phyloP scores from a whole-genome alignment of 2,113 vertebrate species.

The Vidua macroura region DNA sequence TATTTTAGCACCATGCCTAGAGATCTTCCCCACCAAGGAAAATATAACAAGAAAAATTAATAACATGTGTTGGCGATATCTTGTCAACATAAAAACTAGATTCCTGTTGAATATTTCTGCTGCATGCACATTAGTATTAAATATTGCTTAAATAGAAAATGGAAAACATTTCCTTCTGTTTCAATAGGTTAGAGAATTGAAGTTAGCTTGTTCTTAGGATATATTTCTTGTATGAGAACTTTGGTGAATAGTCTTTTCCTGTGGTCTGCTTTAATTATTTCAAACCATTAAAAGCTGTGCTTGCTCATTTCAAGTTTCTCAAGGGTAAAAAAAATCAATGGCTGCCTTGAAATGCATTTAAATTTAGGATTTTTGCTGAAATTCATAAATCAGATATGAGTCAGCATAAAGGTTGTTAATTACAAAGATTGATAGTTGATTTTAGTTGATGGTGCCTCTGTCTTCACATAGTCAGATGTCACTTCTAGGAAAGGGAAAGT shows the following conservation, averaged over 20 bases:
- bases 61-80: neutral
- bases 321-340: neutral
- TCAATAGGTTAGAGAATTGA: neutral
- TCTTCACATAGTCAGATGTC: neutral
- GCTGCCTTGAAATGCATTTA: neutral
- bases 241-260: neutral
- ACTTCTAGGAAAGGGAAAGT: neutral
- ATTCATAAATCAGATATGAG: neutral
- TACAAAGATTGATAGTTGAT: neutral
- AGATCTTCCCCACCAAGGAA: neutral
- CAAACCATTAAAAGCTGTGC: neutral
- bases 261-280: slow-evolving; percentile 40
- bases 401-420: neutral
- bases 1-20: neutral
- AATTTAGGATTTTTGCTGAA: neutral
- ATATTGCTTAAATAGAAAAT: slow-evolving; percentile 6
- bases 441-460: neutral
- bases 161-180: neutral
- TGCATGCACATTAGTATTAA: neutral
- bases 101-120: slow-evolving; percentile 6
- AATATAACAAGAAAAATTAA: slow-evolving; percentile 30
- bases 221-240: neutral
- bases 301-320: neutral
- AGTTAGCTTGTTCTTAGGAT: neutral
- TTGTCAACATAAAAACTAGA: slow-evolving; percentile 5